Evolutionary conservation across 2,888 invertebrate species (phyloP).

Genomic region (Mongoloraphidia duomilia): DNA sequence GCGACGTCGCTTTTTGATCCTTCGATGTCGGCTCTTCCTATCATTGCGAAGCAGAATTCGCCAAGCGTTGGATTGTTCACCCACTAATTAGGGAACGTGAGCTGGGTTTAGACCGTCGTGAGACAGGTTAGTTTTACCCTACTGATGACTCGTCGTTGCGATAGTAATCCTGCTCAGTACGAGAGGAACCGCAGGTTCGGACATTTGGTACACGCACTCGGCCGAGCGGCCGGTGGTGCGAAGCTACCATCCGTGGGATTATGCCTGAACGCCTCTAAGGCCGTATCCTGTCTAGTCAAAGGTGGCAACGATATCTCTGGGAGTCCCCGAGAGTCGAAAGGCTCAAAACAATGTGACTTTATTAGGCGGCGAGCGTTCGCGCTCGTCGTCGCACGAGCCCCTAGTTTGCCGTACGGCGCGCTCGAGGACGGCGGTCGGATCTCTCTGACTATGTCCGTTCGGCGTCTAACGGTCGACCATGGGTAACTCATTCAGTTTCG

Average conservation of each 20-base stretch:
- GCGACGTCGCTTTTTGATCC: no score
- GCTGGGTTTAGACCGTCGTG: constrained; percentile 9
- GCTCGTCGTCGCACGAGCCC: no score
- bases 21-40: no score
- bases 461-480: no score
- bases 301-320: constrained; percentile 28
- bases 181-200: constrained; percentile 38
- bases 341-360: constrained; percentile 29
- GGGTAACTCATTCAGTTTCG: no score
- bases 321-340: constrained; percentile 24
- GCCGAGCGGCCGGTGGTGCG: constrained; percentile 47
- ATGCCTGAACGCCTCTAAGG: constrained; percentile 45
- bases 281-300: constrained; percentile 45
- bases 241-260: constrained; percentile 51
- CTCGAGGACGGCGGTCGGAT: constrained; percentile 19
- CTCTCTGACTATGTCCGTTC: no score
- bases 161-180: constrained; percentile 32
- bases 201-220: constrained; percentile 42
- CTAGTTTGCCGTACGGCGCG: no score
- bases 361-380: constrained; percentile 24
- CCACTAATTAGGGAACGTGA: no score
- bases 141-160: constrained; percentile 27
- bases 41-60: no score
- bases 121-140: constrained; percentile 40
- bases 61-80: no score